phyloP scores from a whole-genome alignment of 2,888 invertebrate species.

The Leucophenga maculata region DNA sequence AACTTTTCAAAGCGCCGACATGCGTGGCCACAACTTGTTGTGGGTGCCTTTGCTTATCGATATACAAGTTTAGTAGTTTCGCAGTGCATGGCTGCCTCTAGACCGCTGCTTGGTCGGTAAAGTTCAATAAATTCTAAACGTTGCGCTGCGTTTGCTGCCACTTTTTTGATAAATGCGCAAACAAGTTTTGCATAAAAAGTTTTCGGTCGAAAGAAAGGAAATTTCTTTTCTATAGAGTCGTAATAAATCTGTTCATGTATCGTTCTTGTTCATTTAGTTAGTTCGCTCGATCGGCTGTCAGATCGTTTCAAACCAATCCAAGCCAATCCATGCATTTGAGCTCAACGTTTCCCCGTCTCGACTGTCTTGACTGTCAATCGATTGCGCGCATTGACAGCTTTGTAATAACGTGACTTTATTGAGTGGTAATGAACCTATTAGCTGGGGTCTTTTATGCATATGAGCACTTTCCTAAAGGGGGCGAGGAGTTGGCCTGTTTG shows the following conservation, averaged over 20 bases:
- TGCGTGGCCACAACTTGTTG: neutral
- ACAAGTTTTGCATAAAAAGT: conserved; percentile 65
- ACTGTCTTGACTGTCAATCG: conserved; percentile 39
- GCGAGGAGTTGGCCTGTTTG: conserved; percentile 24
- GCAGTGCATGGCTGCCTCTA: neutral
- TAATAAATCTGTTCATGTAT: conserved; percentile 12
- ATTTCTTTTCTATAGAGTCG: conserved; percentile 35
- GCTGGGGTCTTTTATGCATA: conserved; percentile 30
- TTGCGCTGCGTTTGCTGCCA: too few relatives aligned
- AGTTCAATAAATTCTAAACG: conserved; percentile 54
- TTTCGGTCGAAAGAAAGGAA: conserved; percentile 46
- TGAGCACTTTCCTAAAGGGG: conserved; percentile 18
- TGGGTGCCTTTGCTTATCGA: neutral
- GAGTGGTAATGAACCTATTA: conserved; percentile 69
- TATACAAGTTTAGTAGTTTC: neutral
- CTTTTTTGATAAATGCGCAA: conserved; percentile 61
- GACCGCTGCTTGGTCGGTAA: conserved; percentile 48
- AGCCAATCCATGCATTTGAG: conserved; percentile 20
- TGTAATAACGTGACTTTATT: conserved; percentile 68
- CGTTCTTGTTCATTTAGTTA: conserved; percentile 30
- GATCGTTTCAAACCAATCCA: conserved; percentile 23
- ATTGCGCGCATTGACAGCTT: conserved; percentile 45
- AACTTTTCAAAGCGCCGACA: conserved; percentile 41
- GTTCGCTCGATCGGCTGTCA: conserved; percentile 15
- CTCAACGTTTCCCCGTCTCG: conserved; percentile 20